A percentile compares a stretch with the other conserved stretches of the same genome.
These are phyloP conservation scores for Gymnocephalus cernua DNA, from an alignment of 2,113 vertebrate genomes.

Conservation along the genomic window DNA sequence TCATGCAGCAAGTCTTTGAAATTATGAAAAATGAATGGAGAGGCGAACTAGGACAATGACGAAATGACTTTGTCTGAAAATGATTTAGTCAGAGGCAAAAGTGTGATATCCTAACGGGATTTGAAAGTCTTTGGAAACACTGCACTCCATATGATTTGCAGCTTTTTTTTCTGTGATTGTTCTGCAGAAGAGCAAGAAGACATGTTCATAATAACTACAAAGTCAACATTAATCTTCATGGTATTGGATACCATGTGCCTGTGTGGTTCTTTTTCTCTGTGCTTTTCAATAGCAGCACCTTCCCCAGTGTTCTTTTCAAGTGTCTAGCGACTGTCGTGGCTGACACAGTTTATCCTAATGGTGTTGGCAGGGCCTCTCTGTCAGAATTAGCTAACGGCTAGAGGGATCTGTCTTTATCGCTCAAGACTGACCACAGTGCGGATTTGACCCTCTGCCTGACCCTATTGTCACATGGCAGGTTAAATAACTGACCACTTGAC, in stretches of 20 bases:
- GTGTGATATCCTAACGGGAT: conserved; percentile 13
- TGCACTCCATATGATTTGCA: background rate
- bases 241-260: background rate
- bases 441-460: conserved; percentile 56
- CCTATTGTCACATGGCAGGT: conserved; percentile 57
- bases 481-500: conserved; percentile 60
- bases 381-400: conserved; percentile 71
- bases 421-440: conserved; percentile 42
- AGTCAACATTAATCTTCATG: background rate
- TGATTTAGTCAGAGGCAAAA: background rate
- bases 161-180: background rate
- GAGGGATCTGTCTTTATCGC: conserved; percentile 66
- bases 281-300: conserved; percentile 42
- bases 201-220: background rate
- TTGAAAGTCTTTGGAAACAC: background rate
- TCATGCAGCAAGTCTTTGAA: conserved; percentile 18
- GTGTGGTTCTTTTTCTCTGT: background rate
- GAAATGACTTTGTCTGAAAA: background rate
- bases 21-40: background rate
- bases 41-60: background rate
- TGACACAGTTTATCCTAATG: conserved; percentile 72
- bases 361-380: conserved; percentile 67
- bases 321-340: conserved; percentile 6
- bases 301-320: conserved; percentile 36
- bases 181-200: background rate